phyloP scores from a whole-genome alignment of 2,888 invertebrate species.

The Pheosia gnoma region DNA sequence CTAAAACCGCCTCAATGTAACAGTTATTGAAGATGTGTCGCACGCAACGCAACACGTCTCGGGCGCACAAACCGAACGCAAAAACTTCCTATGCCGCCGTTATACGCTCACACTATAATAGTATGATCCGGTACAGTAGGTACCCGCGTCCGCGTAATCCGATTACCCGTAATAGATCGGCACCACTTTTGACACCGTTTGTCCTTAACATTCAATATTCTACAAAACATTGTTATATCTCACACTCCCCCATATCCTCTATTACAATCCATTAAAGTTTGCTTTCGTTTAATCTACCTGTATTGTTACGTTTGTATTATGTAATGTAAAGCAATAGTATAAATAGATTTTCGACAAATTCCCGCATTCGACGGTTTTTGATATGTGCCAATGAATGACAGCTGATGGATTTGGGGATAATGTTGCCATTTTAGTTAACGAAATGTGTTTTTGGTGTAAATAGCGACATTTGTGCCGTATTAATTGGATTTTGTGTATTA shows the following conservation, averaged over 20 bases:
- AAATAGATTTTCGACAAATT: slow-evolving; percentile 30
- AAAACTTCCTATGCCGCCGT: slow-evolving; percentile 10
- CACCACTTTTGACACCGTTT: slow-evolving; percentile 56
- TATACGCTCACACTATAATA: slow-evolving; percentile 34
- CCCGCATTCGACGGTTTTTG: slow-evolving; percentile 34
- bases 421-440: slow-evolving; percentile 27
- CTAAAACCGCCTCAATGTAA: too few species aligned
- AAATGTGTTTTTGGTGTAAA: slow-evolving; percentile 23
- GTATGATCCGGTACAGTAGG: slow-evolving; percentile 61
- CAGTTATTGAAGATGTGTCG: slow-evolving; percentile 4
- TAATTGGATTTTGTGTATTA: slow-evolving; percentile 26
- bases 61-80: slow-evolving; percentile 12
- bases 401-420: slow-evolving; percentile 29
- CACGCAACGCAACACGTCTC: slow-evolving; percentile 36
- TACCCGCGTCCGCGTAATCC: slow-evolving; percentile 68
- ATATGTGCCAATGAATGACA: slow-evolving; percentile 44
- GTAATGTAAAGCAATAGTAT: slow-evolving; percentile 32
- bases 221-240: slow-evolving; percentile 7
- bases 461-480: slow-evolving; percentile 16
- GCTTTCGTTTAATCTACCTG: neutral
- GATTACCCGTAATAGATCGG: slow-evolving; percentile 77
- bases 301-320: slow-evolving; percentile 9
- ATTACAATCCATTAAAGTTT: neutral
- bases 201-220: slow-evolving; percentile 39
- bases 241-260: slow-evolving; percentile 6